Conservation (phyloP, 2,888 invertebrate species). For the Torymus auratus region DNA sequence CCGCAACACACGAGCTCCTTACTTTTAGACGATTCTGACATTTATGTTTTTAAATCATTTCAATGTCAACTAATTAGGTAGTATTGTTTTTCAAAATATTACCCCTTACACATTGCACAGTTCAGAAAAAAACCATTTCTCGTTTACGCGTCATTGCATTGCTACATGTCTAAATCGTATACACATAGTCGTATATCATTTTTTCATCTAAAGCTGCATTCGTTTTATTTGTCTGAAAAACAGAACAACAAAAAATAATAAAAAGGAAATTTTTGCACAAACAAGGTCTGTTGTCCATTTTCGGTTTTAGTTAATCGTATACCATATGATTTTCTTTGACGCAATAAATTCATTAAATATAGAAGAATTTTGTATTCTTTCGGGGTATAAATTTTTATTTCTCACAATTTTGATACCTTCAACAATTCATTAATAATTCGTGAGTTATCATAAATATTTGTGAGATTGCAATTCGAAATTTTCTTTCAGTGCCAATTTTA, state of each 20-base stretch:
- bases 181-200: conserved; percentile 26
- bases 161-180: conserved; percentile 33
- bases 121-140: conserved; percentile 14
- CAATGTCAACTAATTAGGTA: background rate
- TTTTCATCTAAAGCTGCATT: background rate
- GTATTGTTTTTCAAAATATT: background rate
- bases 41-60: background rate
- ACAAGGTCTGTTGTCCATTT: too few species aligned
- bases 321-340: too few species aligned
- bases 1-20: conserved; percentile 68
- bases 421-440: too few species aligned
- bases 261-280: too few species aligned
- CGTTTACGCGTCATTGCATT: background rate
- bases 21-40: conserved; percentile 37
- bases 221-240: background rate
- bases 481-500: background rate
- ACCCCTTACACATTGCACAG: conserved; percentile 36
- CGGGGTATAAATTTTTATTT: too few species aligned
- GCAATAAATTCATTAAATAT: too few species aligned
- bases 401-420: too few species aligned
- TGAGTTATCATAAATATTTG: too few species aligned
- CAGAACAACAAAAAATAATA: background rate
- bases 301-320: too few species aligned
- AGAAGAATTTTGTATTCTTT: too few species aligned
- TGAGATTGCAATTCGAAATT: background rate